phyloP scores from a whole-genome alignment of 1,140 invertebrate species.

The Pogonus chalceus region DNA sequence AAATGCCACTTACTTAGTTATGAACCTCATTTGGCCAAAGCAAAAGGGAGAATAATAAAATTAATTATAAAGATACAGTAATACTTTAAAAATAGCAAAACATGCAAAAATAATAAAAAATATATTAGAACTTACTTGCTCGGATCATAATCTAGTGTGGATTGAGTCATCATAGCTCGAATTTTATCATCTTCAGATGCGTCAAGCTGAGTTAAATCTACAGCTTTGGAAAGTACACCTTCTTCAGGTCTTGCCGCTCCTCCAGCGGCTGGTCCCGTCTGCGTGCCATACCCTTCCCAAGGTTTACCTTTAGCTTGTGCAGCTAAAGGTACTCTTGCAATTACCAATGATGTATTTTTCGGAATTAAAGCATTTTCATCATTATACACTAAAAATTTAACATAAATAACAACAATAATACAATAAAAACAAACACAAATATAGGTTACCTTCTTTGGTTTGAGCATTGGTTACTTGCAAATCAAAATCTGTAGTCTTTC shows the following conservation, averaged over 20 bases:
- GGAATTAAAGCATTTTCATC: slow-evolving; percentile 86
- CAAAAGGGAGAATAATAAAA: slow-evolving; percentile 7
- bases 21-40: slow-evolving; percentile 16
- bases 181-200: slow-evolving; percentile 95
- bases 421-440: slow-evolving; percentile 6
- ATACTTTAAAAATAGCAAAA: neutral
- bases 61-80: slow-evolving; percentile 1
- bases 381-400: slow-evolving; percentile 68
- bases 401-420: slow-evolving; percentile 13
- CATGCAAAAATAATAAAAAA: neutral
- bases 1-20: slow-evolving; percentile 17
- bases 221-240: slow-evolving; percentile 41
- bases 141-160: slow-evolving; percentile 92
- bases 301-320: slow-evolving; percentile 61
- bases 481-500: slow-evolving; percentile 90
- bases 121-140: slow-evolving; percentile 65
- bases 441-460: slow-evolving; percentile 81
- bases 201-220: slow-evolving; percentile 82
- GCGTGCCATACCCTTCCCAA: slow-evolving; percentile 44
- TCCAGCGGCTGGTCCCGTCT: slow-evolving; percentile 26
- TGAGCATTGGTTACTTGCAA: slow-evolving; percentile 94
- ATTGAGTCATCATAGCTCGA: slow-evolving; percentile 92
- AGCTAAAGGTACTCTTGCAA: slow-evolving; percentile 79
- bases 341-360: slow-evolving; percentile 94
- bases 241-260: slow-evolving; percentile 44